Evolutionary conservation across 2,113 vertebrate genomes (phyloP), one percentile per base, ranked within the genome.

Genomic region (Melanerpes formicivorus): DNA sequence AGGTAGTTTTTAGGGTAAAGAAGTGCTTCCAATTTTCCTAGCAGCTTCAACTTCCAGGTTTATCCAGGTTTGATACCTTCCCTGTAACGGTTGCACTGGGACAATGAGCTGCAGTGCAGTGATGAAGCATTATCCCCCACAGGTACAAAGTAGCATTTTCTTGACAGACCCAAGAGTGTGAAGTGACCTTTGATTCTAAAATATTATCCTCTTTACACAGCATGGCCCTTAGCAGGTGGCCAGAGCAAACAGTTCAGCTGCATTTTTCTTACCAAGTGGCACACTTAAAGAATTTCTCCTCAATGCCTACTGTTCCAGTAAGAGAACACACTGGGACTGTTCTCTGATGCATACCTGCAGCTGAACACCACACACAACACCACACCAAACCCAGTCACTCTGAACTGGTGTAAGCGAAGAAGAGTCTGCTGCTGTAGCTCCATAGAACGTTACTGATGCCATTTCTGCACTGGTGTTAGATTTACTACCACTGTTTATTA

Each of bases 81-180:
- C n/a, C 58, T 70, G 32, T 27, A 80, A 42, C 2, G 5, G 37
- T 0, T 37, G 46, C 0, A 0, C 1, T 29, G 15, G 81, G 59
- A 66, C 0, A 0, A 75, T 13, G 18, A 21, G 14, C 52, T 71
- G 64, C 63, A 66, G 46, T 2, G 5, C 37, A 15, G 23, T 32
- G 27, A 30, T 6, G 18, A 88, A 52, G 30, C 37, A 54, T 11
- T 14, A 65, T 15, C 8, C 46, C 46, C 14, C 62, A 37, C 11
- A 23, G 26, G 3, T 10, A 10, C 0, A 1, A 74, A 18, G 2
- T 7, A 32, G 26, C 9, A 26, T 32, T 46, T 80, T 76, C 34
- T 26, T 71, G 37, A 54, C 18, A 40, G 8, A 5, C 62, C 42
- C 34, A 80, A 54, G 23, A 71, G 54, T 10, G 21, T 44, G 27